Conservation (phyloP, 1,140 invertebrate species). For the Drosophila watanabei region DNA sequence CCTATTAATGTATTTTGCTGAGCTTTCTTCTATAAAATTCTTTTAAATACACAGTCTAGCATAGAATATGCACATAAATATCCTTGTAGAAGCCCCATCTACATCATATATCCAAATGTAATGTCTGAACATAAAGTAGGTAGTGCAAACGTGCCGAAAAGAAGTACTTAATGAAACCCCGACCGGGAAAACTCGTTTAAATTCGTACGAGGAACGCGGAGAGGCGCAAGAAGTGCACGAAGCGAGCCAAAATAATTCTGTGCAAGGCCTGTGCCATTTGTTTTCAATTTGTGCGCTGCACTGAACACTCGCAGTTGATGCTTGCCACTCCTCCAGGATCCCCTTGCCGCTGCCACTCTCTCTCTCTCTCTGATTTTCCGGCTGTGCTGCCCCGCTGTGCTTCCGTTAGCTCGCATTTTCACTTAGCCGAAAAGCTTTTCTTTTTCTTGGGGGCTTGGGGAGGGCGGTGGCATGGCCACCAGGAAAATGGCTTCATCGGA, state of each 20-base stretch:
- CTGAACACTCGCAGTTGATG: slow-evolving; percentile 67
- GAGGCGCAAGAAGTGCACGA: slow-evolving; percentile 31
- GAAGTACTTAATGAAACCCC: slow-evolving; percentile 30
- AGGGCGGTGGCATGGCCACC: background rate
- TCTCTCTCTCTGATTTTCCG: background rate
- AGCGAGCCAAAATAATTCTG: slow-evolving; percentile 55
- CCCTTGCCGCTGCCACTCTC: background rate
- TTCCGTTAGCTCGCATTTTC: slow-evolving; percentile 75
- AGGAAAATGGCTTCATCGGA: slow-evolving; percentile 74
- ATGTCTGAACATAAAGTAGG: slow-evolving; percentile 11
- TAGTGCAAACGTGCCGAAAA: slow-evolving; percentile 30
- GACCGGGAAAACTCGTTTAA: slow-evolving; percentile 32
- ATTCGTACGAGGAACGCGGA: slow-evolving; percentile 20
- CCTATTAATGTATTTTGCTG: background rate
- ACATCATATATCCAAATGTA: slow-evolving; percentile 4
- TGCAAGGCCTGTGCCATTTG: slow-evolving; percentile 73
- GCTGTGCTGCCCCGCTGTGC: slow-evolving; percentile 37
- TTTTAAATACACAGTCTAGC: background rate
- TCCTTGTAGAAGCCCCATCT: background rate
- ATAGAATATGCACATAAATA: background rate
- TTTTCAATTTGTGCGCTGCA: slow-evolving; percentile 76
- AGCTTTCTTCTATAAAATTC: background rate
- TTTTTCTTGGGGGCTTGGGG: background rate
- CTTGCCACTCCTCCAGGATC: slow-evolving; percentile 32
- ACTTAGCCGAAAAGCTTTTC: slow-evolving; percentile 60